Evolutionary conservation across 2,888 invertebrate genomes (phyloP), one percentile per base, ranked within the genome.

Genomic region (Athripsodes cinereus): DNA sequence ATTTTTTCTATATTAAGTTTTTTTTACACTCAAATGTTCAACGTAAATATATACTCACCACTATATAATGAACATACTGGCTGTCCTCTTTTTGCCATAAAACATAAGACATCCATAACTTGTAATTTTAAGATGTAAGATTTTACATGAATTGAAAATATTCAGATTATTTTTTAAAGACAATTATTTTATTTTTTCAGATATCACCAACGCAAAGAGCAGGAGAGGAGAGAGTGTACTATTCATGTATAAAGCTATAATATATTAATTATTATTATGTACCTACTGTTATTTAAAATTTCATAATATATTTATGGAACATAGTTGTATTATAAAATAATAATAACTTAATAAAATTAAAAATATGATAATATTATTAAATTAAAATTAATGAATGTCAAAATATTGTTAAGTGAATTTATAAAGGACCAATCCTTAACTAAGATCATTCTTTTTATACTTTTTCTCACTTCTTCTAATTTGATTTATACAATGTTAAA

Each of bases 171-270:
- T n/a, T n/a, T n/a, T n/a, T n/a, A n/a, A n/a, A n/a, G n/a, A n/a
- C n/a, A n/a, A n/a, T n/a, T n/a, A n/a, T n/a, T n/a, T n/a, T 63
- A 66, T 47, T 2, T 47, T 74, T 72, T 40, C 75, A 87, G 87
- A 71, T 87, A 86, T 70, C 85, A 85, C 67, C 85, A 86, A 71
- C 81, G 85, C 67, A 85, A 86, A 72, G 85, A 87, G 69, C 85
- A 86, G 70, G 87, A 87, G 69, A 80, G 86, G 62, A 82, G 85
- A 70, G 87, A 87, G 72, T 87, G 85, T 72, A 86, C 86, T 64
- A 87, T 87, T 70, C 87, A 87, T 70, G 87, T 87, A 71, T 84
- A 81, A 57, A 51, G 40, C 40, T 40, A 40, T n/a, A 8, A 40
- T 40, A 26, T 26, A 6, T 6, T 26, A 26, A 26, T 40, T 40